Percentiles rank a stretch among this genome's conserved stretches.
Conservation (phyloP, 1,140 invertebrate species). For the Pectinophora gossypiella region DNA sequence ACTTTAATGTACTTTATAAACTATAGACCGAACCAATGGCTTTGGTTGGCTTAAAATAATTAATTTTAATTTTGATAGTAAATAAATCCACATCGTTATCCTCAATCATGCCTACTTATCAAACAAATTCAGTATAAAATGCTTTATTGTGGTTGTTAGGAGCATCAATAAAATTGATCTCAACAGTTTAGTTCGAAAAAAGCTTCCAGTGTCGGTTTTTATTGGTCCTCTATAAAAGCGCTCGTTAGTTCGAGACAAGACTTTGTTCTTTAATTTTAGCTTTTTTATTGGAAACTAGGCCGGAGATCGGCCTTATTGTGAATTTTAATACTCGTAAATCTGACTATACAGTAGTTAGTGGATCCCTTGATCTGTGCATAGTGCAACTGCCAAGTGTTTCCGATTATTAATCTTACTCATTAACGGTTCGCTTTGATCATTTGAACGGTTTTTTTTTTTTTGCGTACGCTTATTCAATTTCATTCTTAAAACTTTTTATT, state of each 20-base stretch:
- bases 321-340: background rate
- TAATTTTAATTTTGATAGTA: too few species aligned
- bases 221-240: constrained; percentile 58
- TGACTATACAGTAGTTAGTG: background rate
- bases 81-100: too few species aligned
- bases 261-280: constrained; percentile 41
- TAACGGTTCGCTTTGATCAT: background rate
- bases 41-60: too few species aligned
- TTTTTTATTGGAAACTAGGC: background rate
- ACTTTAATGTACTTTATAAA: too few species aligned
- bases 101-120: background rate
- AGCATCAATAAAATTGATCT: constrained; percentile 45
- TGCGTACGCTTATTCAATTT: too few species aligned
- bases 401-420: background rate
- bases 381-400: background rate
- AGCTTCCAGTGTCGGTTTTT: constrained; percentile 55
- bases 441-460: background rate
- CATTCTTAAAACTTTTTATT: too few species aligned
- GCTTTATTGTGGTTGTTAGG: constrained; percentile 37
- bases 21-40: too few species aligned
- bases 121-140: background rate
- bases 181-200: constrained; percentile 50
- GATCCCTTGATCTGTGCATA: background rate
- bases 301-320: background rate
- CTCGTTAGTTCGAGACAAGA: constrained; percentile 43